Conservation (phyloP, 2,113 vertebrate species). For the Leptobrachium leishanense region DNA sequence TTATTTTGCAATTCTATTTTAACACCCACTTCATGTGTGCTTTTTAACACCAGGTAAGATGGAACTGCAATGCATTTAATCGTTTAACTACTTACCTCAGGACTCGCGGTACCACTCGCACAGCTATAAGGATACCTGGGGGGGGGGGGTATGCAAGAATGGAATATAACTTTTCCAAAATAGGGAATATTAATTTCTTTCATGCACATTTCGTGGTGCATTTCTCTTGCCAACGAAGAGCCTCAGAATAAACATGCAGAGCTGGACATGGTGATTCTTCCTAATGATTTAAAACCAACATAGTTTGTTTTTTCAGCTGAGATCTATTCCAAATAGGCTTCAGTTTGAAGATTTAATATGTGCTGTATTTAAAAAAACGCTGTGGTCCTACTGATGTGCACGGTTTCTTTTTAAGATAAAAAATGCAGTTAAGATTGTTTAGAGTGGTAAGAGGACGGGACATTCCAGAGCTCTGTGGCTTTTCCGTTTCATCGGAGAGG, state of each 20-base stretch:
- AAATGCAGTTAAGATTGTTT: neutral
- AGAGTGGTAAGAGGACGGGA: neutral
- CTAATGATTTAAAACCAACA: neutral
- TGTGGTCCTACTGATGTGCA: neutral
- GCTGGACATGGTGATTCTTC: neutral
- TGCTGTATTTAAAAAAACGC: neutral
- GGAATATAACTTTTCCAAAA: no score
- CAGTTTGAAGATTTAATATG: neutral
- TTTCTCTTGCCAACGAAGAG: neutral
- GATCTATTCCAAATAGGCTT: conserved; percentile 15
- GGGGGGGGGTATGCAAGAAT: no score
- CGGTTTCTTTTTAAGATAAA: neutral
- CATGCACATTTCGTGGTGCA: no score
- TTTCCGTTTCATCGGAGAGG: no score
- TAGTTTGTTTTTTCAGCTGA: neutral
- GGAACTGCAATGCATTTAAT: no score
- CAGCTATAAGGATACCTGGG: no score
- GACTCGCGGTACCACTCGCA: no score
- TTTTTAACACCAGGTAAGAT: no score
- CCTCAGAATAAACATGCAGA: neutral
- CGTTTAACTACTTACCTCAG: no score
- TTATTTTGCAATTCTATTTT: no score
- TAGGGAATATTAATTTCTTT: no score
- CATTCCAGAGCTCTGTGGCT: conserved; percentile 5
- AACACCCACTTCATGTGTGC: no score